phyloP scores from a whole-genome alignment of 2,797 vertebrate genomes.

The Streptopelia turtur region DNA sequence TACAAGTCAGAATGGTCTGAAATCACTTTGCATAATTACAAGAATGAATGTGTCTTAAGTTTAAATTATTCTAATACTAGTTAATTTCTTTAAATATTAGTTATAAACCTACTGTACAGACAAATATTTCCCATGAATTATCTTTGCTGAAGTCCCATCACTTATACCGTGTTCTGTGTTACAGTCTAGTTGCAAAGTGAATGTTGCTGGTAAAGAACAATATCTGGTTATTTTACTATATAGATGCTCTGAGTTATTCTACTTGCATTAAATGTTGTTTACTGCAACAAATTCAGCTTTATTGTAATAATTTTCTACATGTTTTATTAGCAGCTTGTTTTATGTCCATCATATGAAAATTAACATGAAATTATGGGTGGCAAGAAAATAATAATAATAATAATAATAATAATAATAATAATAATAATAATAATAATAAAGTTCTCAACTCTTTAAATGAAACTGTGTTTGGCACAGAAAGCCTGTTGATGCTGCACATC shows the following conservation, averaged over 20 bases:
- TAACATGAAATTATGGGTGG: constrained; percentile 2
- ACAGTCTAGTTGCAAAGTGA: neutral
- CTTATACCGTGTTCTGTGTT: neutral
- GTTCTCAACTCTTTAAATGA: constrained; percentile 32
- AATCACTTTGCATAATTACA: neutral
- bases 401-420: too few relatives aligned
- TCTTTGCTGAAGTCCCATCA: neutral
- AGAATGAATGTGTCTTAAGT: neutral
- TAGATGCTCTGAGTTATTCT: neutral
- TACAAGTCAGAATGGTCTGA: neutral
- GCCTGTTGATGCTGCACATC: neutral
- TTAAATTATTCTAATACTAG: neutral
- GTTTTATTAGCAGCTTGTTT: neutral
- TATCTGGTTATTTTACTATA: neutral
- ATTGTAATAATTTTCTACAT: neutral
- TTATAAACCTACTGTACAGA: neutral
- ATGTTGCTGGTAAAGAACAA: neutral
- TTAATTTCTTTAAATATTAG: neutral
- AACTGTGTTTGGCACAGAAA: neutral
- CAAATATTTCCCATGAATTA: neutral
- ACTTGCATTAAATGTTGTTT: neutral
- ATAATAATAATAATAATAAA: neutral
- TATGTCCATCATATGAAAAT: constrained; percentile 15
- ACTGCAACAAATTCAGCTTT: constrained; percentile 24
- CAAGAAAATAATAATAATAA: neutral